Conservation (phyloP, 1,140 invertebrate species). For the Heliconius melpomene region DNA sequence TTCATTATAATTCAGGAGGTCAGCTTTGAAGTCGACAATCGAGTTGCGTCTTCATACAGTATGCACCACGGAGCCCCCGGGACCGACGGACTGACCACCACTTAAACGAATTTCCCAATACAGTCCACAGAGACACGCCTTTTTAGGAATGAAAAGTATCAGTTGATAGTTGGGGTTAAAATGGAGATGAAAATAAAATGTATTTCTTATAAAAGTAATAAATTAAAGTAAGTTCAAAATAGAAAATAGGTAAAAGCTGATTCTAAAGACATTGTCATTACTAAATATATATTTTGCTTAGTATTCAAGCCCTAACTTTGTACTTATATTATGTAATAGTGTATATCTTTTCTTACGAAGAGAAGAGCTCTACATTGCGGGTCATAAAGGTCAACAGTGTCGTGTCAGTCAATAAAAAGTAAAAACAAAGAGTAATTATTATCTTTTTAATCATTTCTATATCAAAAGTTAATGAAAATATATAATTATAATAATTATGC, state of each 20-base stretch:
- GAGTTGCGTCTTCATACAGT: constrained; percentile 73
- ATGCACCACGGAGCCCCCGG: constrained; percentile 63
- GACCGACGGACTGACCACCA: constrained; percentile 56
- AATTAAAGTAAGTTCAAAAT: too few species aligned
- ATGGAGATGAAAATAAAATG: not conserved
- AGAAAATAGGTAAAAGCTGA: too few species aligned
- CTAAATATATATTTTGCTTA: too few species aligned
- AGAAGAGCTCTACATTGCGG: too few species aligned
- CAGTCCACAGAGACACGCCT: constrained; percentile 11
- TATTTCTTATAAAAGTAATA: too few species aligned
- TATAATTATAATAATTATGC: not conserved
- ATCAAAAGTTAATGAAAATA: not conserved
- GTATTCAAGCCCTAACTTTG: too few species aligned
- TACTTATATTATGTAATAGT: too few species aligned
- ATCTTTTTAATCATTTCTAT: not conserved
- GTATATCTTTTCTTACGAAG: too few species aligned
- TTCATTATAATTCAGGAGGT: constrained; percentile 38
- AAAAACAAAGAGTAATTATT: not conserved
- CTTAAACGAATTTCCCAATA: constrained; percentile 35
- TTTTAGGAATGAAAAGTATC: constrained; percentile 1
- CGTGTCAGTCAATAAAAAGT: not conserved
- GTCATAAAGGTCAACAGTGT: not conserved
- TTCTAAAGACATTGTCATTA: too few species aligned
- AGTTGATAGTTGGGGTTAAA: not conserved
- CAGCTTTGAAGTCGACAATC: constrained; percentile 74